Evolutionary conservation across 2,888 invertebrate genomes (phyloP), one percentile per base, ranked within the genome.

Genomic region (Platycnemis pennipes): DNA sequence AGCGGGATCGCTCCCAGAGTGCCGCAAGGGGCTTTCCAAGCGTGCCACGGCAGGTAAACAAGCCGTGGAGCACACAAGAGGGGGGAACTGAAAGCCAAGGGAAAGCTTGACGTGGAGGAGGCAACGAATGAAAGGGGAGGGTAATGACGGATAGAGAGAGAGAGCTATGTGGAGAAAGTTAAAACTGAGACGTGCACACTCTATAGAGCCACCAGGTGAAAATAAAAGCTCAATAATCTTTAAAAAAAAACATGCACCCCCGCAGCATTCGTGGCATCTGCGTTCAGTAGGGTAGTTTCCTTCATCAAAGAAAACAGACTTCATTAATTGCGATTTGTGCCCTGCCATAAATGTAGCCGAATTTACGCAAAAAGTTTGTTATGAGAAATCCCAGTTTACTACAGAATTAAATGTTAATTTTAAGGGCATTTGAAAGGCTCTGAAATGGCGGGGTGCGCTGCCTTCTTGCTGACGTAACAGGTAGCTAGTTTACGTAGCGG

Each of bases 1-100:
- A 26, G 26, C 31, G 77, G 77, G 31, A 77, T n/a, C 31, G 37
- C 13, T 63, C 63, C 37, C 31, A 77, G 63, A 63, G 63, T 13
- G n/a, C 26, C 3, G 13, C 31, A 37, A 1, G 77, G 26, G 31
- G 37, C 37, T 13, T 77, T 31, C 77, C 13, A 77, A 22, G 37
- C 31, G 37, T 3, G 77, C 31, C 77, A 26, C 13, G 37, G 37
- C 31, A 77, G 11, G 77, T 77, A 77, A 77, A 31, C 77, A 77
- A 77, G 37, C 13, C n/a, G 69, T 8, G 13, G 31, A 31, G 69
- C 31, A 69, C 31, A 77, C 77, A 26, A 11, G 77, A 37, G 8
- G 77, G 77, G 77, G 77, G 37, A 77, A 77, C 37, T 77, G 77
- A 77, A 77, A 77, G 77, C 13, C 37, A 77, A 77, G 37, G 77